Evolutionary conservation across 2,113 vertebrate species (phyloP).

Genomic region (Sinosuthora webbiana): DNA sequence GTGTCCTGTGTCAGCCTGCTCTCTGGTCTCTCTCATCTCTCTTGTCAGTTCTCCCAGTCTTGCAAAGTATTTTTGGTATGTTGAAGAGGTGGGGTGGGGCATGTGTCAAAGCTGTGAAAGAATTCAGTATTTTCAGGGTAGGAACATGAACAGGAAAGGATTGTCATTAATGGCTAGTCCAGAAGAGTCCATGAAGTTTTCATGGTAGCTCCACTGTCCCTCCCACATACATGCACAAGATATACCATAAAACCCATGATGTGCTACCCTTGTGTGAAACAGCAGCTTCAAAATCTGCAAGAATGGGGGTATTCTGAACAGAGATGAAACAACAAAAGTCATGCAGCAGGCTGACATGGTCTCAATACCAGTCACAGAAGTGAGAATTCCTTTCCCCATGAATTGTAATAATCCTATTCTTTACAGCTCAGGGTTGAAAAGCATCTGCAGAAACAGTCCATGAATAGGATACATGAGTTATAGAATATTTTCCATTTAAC

Average conservation of each 20-base stretch:
- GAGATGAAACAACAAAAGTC: not conserved
- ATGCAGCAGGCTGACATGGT: not conserved
- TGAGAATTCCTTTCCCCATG: not conserved
- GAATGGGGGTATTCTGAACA: not conserved
- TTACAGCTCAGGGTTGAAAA: not conserved
- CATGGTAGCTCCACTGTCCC: not conserved
- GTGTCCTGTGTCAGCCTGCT: rapidly evolving
- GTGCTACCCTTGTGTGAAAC: not conserved
- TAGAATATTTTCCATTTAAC: not conserved
- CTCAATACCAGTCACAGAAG: not conserved
- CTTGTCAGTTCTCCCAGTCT: not conserved
- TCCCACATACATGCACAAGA: not conserved
- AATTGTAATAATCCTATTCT: not conserved
- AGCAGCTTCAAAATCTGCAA: not conserved
- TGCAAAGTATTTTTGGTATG: not conserved
- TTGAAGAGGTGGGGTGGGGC: not conserved
- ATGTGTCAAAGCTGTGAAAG: not conserved
- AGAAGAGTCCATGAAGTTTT: not conserved
- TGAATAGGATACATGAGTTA: not conserved
- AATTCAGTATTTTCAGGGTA: not conserved
- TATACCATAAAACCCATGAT: not conserved
- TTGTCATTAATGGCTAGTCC: not conserved
- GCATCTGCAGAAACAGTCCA: not conserved
- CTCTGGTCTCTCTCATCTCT: not conserved
- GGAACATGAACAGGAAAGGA: not conserved